These are phyloP conservation scores for Neoarius graeffei DNA, from an alignment of 2,113 vertebrate species.

Conservation along the genomic window DNA sequence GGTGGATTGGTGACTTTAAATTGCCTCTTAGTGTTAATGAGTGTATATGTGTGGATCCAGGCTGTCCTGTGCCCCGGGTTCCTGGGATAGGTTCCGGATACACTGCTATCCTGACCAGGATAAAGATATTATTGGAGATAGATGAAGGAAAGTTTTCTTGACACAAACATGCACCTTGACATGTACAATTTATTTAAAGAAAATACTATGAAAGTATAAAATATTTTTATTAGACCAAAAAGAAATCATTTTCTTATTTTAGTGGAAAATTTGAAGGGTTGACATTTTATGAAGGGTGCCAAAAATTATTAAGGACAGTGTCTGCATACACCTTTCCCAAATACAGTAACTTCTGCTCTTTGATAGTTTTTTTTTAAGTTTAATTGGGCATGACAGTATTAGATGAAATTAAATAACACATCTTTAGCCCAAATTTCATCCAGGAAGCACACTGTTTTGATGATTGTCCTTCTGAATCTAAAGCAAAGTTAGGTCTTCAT, in stretches of 20 bases:
- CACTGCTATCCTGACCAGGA: background rate
- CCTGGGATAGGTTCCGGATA: background rate
- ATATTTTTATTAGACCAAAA: background rate
- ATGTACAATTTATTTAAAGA: background rate
- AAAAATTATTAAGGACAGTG: background rate
- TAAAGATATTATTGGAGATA: background rate
- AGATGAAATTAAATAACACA: background rate
- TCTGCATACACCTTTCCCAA: background rate
- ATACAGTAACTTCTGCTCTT: slow-evolving; percentile 40
- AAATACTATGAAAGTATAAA: background rate
- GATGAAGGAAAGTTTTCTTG: background rate
- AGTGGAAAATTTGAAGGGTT: background rate
- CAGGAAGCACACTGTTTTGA: background rate
- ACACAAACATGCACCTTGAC: slow-evolving; percentile 50
- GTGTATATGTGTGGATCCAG: background rate
- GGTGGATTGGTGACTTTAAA: background rate
- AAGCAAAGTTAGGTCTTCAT: background rate
- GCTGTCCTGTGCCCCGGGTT: background rate
- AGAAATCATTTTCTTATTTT: background rate
- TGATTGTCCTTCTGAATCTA: background rate
- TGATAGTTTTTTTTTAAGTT: slow-evolving; percentile 41
- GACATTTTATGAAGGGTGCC: background rate
- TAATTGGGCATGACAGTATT: background rate
- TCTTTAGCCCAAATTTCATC: background rate
- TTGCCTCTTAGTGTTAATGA: background rate